Evolutionary conservation across 37 sponge, comb jelly and placozoan species (phyloP).

Genomic region (Halisarca cf. caerulea): DNA sequence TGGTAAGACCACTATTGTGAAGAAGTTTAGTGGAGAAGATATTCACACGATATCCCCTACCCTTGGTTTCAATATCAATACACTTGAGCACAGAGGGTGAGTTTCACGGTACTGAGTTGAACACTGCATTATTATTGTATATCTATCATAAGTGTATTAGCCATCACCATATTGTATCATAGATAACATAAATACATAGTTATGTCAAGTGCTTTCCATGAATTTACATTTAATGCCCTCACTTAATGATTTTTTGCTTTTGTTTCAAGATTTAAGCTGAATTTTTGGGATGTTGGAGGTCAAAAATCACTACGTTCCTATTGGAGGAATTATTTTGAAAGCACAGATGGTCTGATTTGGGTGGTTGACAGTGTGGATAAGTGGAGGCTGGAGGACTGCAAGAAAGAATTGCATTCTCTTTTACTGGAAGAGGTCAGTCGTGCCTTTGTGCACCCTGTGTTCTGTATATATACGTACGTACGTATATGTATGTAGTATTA

Average conservation of each 20-base stretch:
- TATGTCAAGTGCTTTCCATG: too few species aligned
- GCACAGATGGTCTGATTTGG: slow-evolving; percentile 98
- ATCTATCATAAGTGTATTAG: too few species aligned
- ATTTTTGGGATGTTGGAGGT: slow-evolving; percentile 99
- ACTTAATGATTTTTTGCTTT: background rate
- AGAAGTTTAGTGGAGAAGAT: slow-evolving; percentile 97
- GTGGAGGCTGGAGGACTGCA: slow-evolving; percentile 88
- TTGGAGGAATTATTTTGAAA: slow-evolving; percentile 99
- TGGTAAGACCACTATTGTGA: slow-evolving; percentile 98
- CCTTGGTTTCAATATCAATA: slow-evolving; percentile 98
- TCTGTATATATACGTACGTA: too few species aligned
- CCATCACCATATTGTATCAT: too few species aligned
- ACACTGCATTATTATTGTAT: too few species aligned
- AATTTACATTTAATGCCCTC: background rate
- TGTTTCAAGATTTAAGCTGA: slow-evolving; percentile 83
- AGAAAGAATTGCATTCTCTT: slow-evolving; percentile 69
- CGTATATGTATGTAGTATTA: too few species aligned
- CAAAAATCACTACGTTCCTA: slow-evolving; percentile 97
- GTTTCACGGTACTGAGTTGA: background rate
- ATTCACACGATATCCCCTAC: slow-evolving; percentile 94
- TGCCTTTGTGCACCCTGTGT: too few species aligned
- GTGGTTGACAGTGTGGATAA: slow-evolving; percentile 99
- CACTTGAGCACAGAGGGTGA: slow-evolving; percentile 92
- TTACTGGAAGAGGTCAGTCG: slow-evolving; percentile 73
- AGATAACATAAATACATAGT: too few species aligned